phyloP scores from a whole-genome alignment of 2,113 vertebrate genomes.

The Mastomys natalensis region DNA sequence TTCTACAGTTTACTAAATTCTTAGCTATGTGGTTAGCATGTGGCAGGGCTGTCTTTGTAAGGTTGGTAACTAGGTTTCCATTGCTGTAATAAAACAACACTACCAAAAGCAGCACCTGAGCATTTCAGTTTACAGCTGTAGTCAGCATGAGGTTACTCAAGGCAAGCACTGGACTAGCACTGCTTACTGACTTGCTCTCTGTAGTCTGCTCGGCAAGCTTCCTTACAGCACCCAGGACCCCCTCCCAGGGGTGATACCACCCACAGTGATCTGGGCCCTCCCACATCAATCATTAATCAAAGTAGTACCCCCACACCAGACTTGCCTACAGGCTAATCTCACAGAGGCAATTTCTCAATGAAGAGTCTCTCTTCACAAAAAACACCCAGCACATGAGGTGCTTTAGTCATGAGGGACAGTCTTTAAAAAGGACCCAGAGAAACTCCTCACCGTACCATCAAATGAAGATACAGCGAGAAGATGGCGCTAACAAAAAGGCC shows the following conservation, averaged over 20 bases:
- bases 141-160: background rate
- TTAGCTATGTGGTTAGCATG: background rate
- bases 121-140: background rate
- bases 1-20: background rate
- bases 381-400: background rate
- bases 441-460: background rate
- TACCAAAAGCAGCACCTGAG: background rate
- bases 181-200: background rate
- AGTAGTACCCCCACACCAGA: background rate
- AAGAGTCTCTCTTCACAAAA: background rate
- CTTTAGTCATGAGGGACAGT: background rate
- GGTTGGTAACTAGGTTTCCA: background rate
- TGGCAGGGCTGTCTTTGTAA: background rate
- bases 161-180: background rate
- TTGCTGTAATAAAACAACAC: background rate
- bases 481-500: background rate
- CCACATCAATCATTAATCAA: background rate
- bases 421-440: background rate
- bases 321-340: background rate
- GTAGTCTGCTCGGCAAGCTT: background rate
- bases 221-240: background rate
- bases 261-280: background rate
- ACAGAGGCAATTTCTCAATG: background rate
- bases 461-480: too few relatives aligned
- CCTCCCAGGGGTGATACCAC: background rate